Percentiles rank a stretch among this genome's conserved stretches.
These are phyloP conservation scores for Poecile montanus DNA, from an alignment of 2,797 vertebrate species.

Conservation along the genomic window DNA sequence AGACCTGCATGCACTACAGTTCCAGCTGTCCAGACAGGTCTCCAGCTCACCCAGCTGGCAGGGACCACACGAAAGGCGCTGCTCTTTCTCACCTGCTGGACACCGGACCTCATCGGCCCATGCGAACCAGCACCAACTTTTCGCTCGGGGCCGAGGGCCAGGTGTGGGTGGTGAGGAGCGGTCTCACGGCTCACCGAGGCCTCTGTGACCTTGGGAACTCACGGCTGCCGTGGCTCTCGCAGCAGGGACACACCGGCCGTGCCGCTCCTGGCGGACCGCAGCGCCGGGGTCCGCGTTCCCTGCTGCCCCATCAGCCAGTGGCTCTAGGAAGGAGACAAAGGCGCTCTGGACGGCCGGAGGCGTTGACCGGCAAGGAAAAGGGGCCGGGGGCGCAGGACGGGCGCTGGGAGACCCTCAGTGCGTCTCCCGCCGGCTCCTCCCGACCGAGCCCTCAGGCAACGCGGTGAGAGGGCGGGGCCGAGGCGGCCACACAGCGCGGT, in stretches of 20 bases:
- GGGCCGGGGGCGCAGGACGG: fast-evolving
- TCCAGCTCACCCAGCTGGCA: fast-evolving
- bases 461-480: neutral
- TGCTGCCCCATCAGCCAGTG: neutral
- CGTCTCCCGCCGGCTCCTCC: neutral
- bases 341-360: fast-evolving
- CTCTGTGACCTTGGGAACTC: neutral
- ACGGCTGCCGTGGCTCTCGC: neutral
- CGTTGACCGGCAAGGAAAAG: fast-evolving
- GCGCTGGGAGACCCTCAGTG: fast-evolving
- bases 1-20: fast-evolving
- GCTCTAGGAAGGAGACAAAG: neutral
- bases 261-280: neutral
- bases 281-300: too few species aligned
- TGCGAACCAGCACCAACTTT: neutral
- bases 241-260: neutral
- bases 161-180: neutral
- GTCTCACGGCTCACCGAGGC: neutral
- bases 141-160: neutral
- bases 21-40: neutral
- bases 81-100: fast-evolving
- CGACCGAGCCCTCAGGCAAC: neutral
- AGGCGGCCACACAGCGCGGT: neutral
- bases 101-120: too few species aligned
- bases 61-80: fast-evolving